phyloP scores from a whole-genome alignment of 1,140 invertebrate species.

The Brachionus angularis region DNA sequence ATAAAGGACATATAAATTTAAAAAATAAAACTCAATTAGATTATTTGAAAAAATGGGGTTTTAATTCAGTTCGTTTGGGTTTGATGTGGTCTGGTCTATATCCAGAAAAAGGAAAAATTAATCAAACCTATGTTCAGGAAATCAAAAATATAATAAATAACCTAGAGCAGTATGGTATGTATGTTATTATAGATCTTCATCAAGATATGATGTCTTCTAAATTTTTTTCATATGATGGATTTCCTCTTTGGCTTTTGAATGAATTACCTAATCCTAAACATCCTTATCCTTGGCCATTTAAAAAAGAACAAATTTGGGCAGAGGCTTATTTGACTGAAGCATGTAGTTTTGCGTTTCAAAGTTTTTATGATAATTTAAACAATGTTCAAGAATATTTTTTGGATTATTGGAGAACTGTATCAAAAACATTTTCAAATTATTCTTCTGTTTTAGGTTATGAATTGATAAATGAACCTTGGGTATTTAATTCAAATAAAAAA shows the following conservation, averaged over 20 bases:
- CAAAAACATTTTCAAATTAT: conserved; percentile 44
- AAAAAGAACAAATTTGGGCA: conserved; percentile 35
- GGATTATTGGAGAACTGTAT: conserved; percentile 47
- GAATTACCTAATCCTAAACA: conserved; percentile 43
- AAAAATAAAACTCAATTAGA: conserved; percentile 46
- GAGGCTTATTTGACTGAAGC: conserved; percentile 48
- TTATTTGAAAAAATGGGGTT: conserved; percentile 47
- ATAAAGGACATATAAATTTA: conserved; percentile 38
- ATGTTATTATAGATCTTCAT: conserved; percentile 49
- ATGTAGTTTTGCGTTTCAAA: conserved; percentile 47
- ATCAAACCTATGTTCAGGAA: conserved; percentile 47
- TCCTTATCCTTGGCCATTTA: conserved; percentile 48
- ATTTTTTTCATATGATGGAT: conserved; percentile 47
- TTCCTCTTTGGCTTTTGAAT: conserved; percentile 48
- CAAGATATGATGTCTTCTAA: conserved; percentile 47
- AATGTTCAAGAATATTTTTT: conserved; percentile 44
- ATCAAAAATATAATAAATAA: conserved; percentile 46
- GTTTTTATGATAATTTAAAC: conserved; percentile 47
- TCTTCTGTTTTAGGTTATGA: conserved; percentile 48
- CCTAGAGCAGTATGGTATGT: conserved; percentile 47
- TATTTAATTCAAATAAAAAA: background rate
- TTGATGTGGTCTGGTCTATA: conserved; percentile 49
- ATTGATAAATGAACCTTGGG: conserved; percentile 50
- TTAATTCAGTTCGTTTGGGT: conserved; percentile 48
- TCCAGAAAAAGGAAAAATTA: conserved; percentile 44